Conservation (phyloP, 2,888 invertebrate species). For the Drosophila peninsularis region DNA sequence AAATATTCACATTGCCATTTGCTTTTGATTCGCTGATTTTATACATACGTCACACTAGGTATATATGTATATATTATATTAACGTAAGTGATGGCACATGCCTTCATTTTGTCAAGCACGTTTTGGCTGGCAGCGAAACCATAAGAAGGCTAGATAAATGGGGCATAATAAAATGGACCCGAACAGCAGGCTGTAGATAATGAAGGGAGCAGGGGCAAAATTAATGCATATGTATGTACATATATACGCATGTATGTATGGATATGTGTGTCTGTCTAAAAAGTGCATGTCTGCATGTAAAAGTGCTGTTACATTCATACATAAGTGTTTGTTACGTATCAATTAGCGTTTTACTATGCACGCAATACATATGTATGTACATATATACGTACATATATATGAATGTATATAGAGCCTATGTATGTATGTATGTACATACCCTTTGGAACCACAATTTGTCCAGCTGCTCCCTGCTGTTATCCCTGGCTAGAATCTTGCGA, state of each 20-base stretch:
- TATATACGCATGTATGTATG: neutral
- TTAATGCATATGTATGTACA: neutral
- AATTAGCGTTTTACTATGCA: constrained; percentile 4
- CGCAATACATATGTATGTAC: neutral
- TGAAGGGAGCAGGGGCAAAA: neutral
- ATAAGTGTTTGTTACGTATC: constrained; percentile 1
- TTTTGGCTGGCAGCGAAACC: constrained; percentile 65
- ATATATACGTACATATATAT: neutral
- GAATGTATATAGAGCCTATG: neutral
- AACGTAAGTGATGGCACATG: constrained; percentile 30
- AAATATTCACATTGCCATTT: constrained; percentile 2
- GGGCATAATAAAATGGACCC: constrained; percentile 47
- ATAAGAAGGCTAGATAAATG: constrained; percentile 73
- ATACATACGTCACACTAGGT: constrained; percentile 5
- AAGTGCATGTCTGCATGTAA: neutral
- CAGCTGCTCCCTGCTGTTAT: constrained; percentile 33
- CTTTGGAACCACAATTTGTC: constrained; percentile 11
- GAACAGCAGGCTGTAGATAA: constrained; percentile 25
- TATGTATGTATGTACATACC: constrained; percentile 20
- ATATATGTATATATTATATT: constrained; percentile 17
- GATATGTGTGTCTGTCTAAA: neutral
- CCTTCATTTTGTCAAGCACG: constrained; percentile 66
- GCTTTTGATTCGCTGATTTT: constrained; percentile 15
- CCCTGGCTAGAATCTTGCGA: constrained; percentile 10
- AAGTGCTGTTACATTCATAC: constrained; percentile 3